Evolutionary conservation across 2,113 vertebrate genomes (phyloP).

Genomic region (Cariama cristata): DNA sequence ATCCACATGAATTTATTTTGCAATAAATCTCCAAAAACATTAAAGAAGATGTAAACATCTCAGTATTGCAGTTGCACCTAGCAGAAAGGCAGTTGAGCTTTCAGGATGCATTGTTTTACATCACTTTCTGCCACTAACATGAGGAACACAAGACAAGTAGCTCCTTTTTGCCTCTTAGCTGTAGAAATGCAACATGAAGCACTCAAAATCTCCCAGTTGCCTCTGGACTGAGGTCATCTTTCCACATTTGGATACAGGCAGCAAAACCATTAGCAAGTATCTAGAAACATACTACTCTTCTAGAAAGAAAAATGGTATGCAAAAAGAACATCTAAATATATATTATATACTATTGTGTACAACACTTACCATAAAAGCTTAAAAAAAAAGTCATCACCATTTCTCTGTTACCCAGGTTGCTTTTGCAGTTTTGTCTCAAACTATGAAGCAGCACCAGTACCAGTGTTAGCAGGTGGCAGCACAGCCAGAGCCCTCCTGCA

Average conservation of each 20-base stretch:
- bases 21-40: not conserved
- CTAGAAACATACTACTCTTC: not conserved
- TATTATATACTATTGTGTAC: no score
- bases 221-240: not conserved
- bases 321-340: not conserved
- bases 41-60: not conserved
- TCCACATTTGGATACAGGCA: not conserved
- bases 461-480: not conserved
- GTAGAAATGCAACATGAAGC: not conserved
- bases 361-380: not conserved
- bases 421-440: not conserved
- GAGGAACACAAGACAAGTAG: not conserved
- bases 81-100: not conserved
- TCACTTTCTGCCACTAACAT: not conserved
- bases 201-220: not conserved
- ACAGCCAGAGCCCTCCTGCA: not conserved
- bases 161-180: not conserved
- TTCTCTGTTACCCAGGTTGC: not conserved
- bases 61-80: accelerated
- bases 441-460: not conserved
- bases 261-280: not conserved
- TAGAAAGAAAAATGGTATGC: not conserved
- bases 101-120: not conserved
- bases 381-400: no score
- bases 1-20: not conserved